Base-by-base conservation (phyloP, 2,797 vertebrate species). In the Apogon hyalosoma region DNA sequence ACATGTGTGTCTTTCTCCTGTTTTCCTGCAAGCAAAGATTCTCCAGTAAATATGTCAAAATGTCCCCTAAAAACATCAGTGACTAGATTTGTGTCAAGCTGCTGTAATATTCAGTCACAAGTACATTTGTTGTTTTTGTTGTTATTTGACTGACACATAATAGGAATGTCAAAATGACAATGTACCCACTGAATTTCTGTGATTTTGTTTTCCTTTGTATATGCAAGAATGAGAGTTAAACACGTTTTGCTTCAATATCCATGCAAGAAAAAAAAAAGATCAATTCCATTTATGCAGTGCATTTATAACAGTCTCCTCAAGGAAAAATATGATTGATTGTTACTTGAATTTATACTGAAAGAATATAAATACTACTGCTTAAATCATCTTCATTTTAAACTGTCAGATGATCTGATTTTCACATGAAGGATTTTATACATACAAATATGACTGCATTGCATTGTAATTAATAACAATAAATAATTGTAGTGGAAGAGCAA, bases 321-420 rank as follows among this genome's bases (percentile, higher is more conserved):
- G 56, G 39, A 74, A 60, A 69, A 48, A 68, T 66, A 68, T 49
- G 16, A 61, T 47, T 63, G 46, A 50, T 69, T 73, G 24, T 18
- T 63, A 41, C 7, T 33, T 58, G 13, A 13, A 65, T 70, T 75
- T 62, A 42, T 65, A 54, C 51, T 70, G 19, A 65, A 65, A 43
- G 24, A 28, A 5, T 4, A 28, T 28, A 3, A 28, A 28, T 28
- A 28, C 24, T 28, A 28, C 24, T 28, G 24, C 24, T 28, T 28
- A 28, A 28, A 6, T 28, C 21, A 28, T 28, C 5, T 28, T 28
- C 24, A 28, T 28, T 28, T 28, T 5, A 28, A 28, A 28, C 24
- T 28, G 12, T 3, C 7, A 24, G 46, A 36, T 47, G 12, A 59
- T 14, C 28, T 21, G 11, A 46, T 24, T 31, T 62, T 14, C 4